These are phyloP conservation scores for Sorex fumeus DNA, from an alignment of 2,113 vertebrate species.

Conservation along the genomic window DNA sequence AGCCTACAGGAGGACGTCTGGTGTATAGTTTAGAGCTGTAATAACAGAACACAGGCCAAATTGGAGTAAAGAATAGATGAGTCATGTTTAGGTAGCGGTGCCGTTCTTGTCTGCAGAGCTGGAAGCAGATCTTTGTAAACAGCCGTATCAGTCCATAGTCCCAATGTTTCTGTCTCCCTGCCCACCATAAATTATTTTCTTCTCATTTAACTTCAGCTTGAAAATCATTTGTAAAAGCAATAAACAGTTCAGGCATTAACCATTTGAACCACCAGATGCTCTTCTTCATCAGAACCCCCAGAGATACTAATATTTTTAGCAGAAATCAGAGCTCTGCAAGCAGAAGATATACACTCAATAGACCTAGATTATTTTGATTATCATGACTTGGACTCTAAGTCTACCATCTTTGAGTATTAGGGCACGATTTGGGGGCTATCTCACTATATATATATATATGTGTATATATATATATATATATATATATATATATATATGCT, in stretches of 20 bases:
- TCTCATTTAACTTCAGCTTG: slow-evolving; percentile 51
- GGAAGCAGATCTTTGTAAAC: background rate
- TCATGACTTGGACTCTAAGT: background rate
- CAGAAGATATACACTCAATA: background rate
- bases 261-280: slow-evolving; percentile 74
- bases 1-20: background rate
- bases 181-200: slow-evolving; percentile 58
- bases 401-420: background rate
- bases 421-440: too few species aligned
- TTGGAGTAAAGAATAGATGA: background rate
- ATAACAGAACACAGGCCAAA: background rate
- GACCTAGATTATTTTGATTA: background rate
- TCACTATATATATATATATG: too few species aligned
- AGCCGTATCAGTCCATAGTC: background rate
- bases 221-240: slow-evolving; percentile 73
- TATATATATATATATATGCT: too few species aligned
- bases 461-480: too few species aligned
- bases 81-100: background rate
- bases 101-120: slow-evolving; percentile 10
- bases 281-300: background rate
- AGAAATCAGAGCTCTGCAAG: slow-evolving; percentile 56
- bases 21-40: background rate
- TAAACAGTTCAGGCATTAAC: slow-evolving; percentile 68
- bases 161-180: slow-evolving; percentile 43
- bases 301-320: slow-evolving; percentile 66